These are phyloP conservation scores for Spongilla lacustris DNA, from an alignment of 37 sponge, comb jelly and placozoan species.

Conservation along the genomic window DNA sequence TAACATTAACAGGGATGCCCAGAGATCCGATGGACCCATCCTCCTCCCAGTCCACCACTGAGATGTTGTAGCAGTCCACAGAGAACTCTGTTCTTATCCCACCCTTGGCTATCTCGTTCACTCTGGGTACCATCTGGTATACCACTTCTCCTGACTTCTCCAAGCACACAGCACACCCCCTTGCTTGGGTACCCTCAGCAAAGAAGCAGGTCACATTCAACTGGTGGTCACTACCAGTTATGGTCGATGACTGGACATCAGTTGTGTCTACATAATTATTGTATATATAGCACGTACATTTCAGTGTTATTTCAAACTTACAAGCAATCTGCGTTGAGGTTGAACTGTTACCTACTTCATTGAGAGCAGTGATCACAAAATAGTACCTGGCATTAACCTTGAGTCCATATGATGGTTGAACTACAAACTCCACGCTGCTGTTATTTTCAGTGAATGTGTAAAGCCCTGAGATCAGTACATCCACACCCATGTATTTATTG, in stretches of 20 bases:
- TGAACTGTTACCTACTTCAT: not conserved
- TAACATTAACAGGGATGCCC: not conserved
- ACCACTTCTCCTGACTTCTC: not conserved
- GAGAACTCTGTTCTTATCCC: not conserved
- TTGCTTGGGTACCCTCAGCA: not conserved
- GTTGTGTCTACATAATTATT: not conserved
- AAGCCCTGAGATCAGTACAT: not conserved
- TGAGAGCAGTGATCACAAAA: not conserved
- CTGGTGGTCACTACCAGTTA: not conserved
- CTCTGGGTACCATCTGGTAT: not conserved
- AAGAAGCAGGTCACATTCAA: conserved; percentile 1
- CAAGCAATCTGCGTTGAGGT: not conserved
- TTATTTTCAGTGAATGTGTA: not conserved
- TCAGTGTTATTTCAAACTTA: not conserved
- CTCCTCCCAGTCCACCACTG: not conserved
- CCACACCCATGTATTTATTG: not conserved
- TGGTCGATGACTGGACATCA: not conserved
- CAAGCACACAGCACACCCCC: not conserved
- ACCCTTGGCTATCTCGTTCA: not conserved
- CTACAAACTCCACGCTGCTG: not conserved
- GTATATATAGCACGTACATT: too few relatives aligned
- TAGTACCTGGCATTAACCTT: not conserved
- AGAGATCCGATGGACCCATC: not conserved
- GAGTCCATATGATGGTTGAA: not conserved
- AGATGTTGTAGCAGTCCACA: conserved; percentile 1